Base-by-base conservation (phyloP, 1,140 invertebrate genomes). In the Manduca sexta region DNA sequence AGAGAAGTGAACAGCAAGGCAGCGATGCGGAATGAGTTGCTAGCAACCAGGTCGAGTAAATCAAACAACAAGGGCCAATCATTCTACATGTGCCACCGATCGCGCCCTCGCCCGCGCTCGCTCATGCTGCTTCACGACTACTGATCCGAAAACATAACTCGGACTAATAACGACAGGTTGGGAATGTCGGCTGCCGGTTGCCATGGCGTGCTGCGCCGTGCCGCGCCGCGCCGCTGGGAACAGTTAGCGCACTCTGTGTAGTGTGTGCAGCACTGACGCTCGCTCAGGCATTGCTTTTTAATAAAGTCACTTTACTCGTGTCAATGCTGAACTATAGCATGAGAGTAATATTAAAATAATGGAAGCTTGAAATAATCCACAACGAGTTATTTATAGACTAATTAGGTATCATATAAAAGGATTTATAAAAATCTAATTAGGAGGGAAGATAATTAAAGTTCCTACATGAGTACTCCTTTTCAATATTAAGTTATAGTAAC, bases 21-120 rank as follows among this genome's bases (percentile, higher is more conserved):
- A 59, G 48, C 51, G 33, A 56, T 52, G 65, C 45, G 56, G 50
- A 61, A 61, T 41, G 53, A 64, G n/a, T 49, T 21, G 55, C 55
- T 44, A 44, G 52, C 64, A 70, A 66, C 65, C 67, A 70, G 69
- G 68, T 64, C 73, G 64, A 52, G 49, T 61, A 71, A 64, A 80
- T 77, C 69, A 77, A 75, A 77, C 64, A 75, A 73, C 74, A 71
- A 52, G 60, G 59, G 60, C 62, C 69, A 72, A 74, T 73, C 61
- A 58, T 58, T 63, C 50, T 64, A 57, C 59, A 64, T 67, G 60
- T 60, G 56, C 60, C 65, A 52, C 47, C 59, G 60, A 33, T 34
- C 44, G 11, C 10, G 17, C 49, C 50, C 30, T 37, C 14, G 17
- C 30, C 13, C 45, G 10, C 13, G 33, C 3, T 3, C 13, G 7